Base-by-base conservation (phyloP, 37 sponge, comb jelly and placozoan species). In the Ianthella basta region DNA sequence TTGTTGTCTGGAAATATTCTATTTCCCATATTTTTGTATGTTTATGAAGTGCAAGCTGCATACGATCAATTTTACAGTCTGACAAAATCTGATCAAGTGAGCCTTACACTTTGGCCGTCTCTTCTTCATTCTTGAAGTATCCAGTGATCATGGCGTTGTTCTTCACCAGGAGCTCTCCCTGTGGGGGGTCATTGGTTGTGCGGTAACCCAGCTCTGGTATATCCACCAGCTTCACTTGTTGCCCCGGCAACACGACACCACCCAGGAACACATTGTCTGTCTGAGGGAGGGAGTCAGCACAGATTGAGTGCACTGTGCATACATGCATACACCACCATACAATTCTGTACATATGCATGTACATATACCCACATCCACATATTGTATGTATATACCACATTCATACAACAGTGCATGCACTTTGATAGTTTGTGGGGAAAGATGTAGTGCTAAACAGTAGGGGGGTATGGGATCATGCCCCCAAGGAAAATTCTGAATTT, bases 81-180 rank as follows among this genome's bases (percentile, higher is more conserved):
- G 50, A 8, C 50, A 10, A 44, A 44, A 3, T 44, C 50, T 44
- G 50, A 3, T 44, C n/a, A n/a, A n/a, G n/a, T n/a, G n/a, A n/a
- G 50, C 50, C 50, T 44, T 63, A 89, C 79, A 82, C 84, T 72
- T 77, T 85, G 15, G 63, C 80, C 29, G 89, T 84, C 69, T 79
- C 89, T 60, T 80, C 81, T 23, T 53, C 57, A 32, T 80, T 89
- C 34, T 84, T 84, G 79, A 56, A 89, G 66, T 89, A 89, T 19
- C 89, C 89, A 20, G 29, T 41, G 15, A 89, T 80, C 85, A 84
- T 89, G 69, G 20, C 20, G 0, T 53, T 13, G 15, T 80, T 79
- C 61, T 84, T 79, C 56, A 89, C 89, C 59, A 85, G 84, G n/a
- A 89, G 78, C 67, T 89, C 89, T 64, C 89, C 89, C n/a, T 85